A percentile compares a stretch with the other conserved stretches of the same genome.
These are phyloP conservation scores for Dasypogon diadema DNA, from an alignment of 2,888 invertebrate genomes.

Conservation along the genomic window DNA sequence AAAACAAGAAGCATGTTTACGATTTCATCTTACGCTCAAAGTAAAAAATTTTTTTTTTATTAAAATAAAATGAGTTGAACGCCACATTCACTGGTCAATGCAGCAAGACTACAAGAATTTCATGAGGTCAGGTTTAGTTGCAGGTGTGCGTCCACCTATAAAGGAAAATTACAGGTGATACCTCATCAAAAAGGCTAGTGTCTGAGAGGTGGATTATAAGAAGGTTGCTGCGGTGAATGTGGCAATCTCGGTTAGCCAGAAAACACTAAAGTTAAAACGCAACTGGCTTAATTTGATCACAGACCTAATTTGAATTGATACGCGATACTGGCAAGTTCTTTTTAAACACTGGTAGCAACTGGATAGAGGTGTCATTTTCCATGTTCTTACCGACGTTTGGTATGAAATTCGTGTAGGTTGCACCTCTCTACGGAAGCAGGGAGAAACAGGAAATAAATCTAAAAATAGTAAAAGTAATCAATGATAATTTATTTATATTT, in stretches of 20 bases:
- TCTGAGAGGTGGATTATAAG: constrained; percentile 2
- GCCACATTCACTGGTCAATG: neutral
- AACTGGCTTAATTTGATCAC: constrained; percentile 58
- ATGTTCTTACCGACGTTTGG: constrained; percentile 32
- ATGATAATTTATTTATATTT: neutral
- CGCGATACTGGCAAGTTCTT: constrained; percentile 59
- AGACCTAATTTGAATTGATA: constrained; percentile 63
- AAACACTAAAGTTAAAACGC: constrained; percentile 40
- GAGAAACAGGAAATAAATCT: constrained; percentile 21
- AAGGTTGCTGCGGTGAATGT: constrained; percentile 41
- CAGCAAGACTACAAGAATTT: constrained; percentile 24
- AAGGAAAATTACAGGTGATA: constrained; percentile 45
- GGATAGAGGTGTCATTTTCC: constrained; percentile 44
- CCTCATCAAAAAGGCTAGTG: neutral
- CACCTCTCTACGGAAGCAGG: constrained; percentile 25
- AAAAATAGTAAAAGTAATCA: constrained; percentile 1
- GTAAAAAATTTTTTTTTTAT: constrained; percentile 12
- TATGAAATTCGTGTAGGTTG: constrained; percentile 25
- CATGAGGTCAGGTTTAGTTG: constrained; percentile 22
- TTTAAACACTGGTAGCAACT: constrained; percentile 54
- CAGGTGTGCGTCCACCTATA: constrained; percentile 35
- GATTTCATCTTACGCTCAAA: constrained; percentile 29
- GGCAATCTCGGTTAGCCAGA: constrained; percentile 47
- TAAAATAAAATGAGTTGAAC: constrained; percentile 21
- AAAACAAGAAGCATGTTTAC: constrained; percentile 22